Evolutionary conservation across 2,797 vertebrate species (phyloP).

Genomic region (Acipenser ruthenus): DNA sequence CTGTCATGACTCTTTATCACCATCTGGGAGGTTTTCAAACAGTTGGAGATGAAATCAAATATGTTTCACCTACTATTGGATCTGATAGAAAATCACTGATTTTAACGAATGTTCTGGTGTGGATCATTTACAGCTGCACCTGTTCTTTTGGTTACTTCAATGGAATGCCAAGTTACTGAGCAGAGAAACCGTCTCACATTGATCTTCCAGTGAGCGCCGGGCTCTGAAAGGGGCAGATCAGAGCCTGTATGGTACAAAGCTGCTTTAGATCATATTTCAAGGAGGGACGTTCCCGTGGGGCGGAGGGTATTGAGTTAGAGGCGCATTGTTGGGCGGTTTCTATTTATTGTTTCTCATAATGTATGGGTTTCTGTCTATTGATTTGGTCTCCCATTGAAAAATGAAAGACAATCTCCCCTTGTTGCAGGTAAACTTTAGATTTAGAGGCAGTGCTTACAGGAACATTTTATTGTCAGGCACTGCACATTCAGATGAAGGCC

Average conservation of each 20-base stretch:
- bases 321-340: constrained; percentile 1
- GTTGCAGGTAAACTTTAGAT: constrained; percentile 9
- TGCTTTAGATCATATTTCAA: background rate
- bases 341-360: constrained; percentile 14
- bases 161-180: background rate
- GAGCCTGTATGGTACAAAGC: background rate
- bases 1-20: too few relatives aligned
- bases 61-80: too few relatives aligned
- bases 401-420: constrained; percentile 11
- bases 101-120: too few relatives aligned
- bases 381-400: constrained; percentile 10
- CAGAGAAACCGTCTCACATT: too few relatives aligned
- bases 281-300: background rate
- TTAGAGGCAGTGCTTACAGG: constrained; percentile 3
- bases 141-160: background rate
- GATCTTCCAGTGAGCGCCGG: too few relatives aligned
- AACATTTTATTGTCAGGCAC: background rate
- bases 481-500: background rate
- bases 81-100: too few relatives aligned
- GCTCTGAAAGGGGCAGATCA: too few relatives aligned
- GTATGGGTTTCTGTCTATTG: constrained; percentile 12
- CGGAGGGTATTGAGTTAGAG: background rate
- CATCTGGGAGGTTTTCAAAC: too few relatives aligned
- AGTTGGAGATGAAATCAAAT: too few relatives aligned
- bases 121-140: too few relatives aligned